Percentiles rank a stretch among this genome's conserved stretches.
These are phyloP conservation scores for Brachionus asplanchnoidis DNA, from an alignment of 1,140 invertebrate species.

Conservation along the genomic window DNA sequence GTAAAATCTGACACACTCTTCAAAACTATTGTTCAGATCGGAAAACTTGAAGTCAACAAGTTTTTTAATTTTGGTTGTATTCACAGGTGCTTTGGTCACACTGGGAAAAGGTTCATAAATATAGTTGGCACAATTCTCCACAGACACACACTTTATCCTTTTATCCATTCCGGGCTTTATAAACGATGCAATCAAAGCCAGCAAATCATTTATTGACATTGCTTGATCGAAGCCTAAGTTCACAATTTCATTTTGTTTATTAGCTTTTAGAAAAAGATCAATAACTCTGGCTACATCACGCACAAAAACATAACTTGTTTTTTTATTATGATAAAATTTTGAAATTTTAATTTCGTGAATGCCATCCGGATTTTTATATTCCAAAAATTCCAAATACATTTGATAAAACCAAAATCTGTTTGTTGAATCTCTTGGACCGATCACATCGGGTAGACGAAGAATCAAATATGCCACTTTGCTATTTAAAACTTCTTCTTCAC, in stretches of 20 bases:
- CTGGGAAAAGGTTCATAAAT: constrained; percentile 55
- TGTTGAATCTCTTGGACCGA: constrained; percentile 59
- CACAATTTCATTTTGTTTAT: constrained; percentile 52
- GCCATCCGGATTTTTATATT: constrained; percentile 43
- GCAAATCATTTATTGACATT: constrained; percentile 48
- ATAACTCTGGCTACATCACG: constrained; percentile 57
- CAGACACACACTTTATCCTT: constrained; percentile 29
- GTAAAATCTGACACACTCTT: constrained; percentile 56
- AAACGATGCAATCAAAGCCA: constrained; percentile 46
- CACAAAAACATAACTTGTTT: constrained; percentile 58
- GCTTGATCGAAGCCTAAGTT: constrained; percentile 53
- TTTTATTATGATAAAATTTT: constrained; percentile 46
- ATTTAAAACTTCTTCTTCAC: constrained; percentile 55
- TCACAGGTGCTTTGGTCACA: constrained; percentile 55
- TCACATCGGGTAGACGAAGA: constrained; percentile 59
- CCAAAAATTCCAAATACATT: constrained; percentile 56
- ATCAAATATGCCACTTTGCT: constrained; percentile 53
- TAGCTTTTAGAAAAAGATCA: constrained; percentile 44
- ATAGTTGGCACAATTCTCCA: constrained; percentile 43
- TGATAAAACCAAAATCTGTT: constrained; percentile 60
- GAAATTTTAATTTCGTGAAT: constrained; percentile 53
- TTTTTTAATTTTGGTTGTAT: constrained; percentile 52
- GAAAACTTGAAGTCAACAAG: constrained; percentile 55
- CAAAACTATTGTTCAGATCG: constrained; percentile 48
- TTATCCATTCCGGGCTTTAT: constrained; percentile 45